Evolutionary conservation across 92 coral and sea anemone species (phyloP).

Genomic region (Epizoanthus fatuus): DNA sequence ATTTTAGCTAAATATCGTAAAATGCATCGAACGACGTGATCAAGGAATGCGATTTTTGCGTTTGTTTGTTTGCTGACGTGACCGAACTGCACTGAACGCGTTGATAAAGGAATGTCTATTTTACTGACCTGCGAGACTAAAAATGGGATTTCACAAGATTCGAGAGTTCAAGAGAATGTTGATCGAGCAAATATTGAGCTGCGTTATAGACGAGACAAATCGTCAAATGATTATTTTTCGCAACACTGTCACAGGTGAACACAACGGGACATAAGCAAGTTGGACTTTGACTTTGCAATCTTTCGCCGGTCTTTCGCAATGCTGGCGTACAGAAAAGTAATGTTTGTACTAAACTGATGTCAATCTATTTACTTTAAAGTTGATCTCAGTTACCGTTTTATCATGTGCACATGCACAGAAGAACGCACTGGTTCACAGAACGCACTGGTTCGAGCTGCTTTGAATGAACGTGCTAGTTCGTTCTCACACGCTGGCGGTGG

Average conservation of each 20-base stretch:
- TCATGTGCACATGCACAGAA: slow-evolving; percentile 1
- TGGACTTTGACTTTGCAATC: slow-evolving; percentile 20
- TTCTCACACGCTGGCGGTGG: slow-evolving; percentile 15
- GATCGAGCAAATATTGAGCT: slow-evolving; percentile 1
- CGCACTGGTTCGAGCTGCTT: slow-evolving; percentile 31
- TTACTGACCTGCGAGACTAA: background rate
- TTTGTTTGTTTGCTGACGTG: too few species aligned
- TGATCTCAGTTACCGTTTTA: slow-evolving; percentile 25
- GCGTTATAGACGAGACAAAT: slow-evolving; percentile 9
- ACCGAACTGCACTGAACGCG: too few species aligned
- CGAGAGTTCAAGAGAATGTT: slow-evolving; percentile 17
- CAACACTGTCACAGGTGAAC: slow-evolving; percentile 24
- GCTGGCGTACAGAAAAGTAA: slow-evolving; percentile 27
- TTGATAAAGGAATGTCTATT: too few species aligned
- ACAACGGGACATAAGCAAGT: background rate
- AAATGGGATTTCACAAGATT: background rate
- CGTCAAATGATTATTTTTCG: background rate
- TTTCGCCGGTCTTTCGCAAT: background rate
- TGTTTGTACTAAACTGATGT: slow-evolving; percentile 22
- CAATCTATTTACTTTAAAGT: slow-evolving; percentile 15
- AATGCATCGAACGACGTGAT: too few species aligned
- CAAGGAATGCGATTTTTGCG: too few species aligned
- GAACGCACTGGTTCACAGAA: slow-evolving; percentile 15
- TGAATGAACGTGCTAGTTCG: slow-evolving; percentile 36
- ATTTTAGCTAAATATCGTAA: too few species aligned